Conservation (phyloP, 2,113 vertebrate genomes). For the Silurus asotus region DNA sequence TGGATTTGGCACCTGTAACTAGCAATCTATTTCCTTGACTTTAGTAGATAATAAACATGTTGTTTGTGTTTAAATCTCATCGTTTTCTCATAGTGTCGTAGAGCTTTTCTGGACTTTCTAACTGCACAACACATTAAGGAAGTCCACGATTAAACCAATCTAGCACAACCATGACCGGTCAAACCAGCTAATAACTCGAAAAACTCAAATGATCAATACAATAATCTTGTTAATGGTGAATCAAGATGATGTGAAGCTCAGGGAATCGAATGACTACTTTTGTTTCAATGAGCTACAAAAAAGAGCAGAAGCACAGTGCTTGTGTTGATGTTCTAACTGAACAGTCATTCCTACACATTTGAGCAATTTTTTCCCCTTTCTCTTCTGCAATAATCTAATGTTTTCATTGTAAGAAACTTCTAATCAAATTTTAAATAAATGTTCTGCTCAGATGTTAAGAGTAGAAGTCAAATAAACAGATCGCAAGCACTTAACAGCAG, state of each 20-base stretch:
- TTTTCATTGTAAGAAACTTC: not conserved
- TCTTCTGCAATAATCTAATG: not conserved
- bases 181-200: not conserved
- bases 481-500: not conserved
- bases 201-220: not conserved
- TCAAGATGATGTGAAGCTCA: not conserved
- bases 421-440: not conserved
- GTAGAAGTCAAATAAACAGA: not conserved
- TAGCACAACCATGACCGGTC: not conserved
- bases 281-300: too few species aligned
- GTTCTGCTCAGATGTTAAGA: not conserved
- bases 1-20: not conserved
- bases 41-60: not conserved
- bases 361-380: not conserved
- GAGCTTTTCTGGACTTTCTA: not conserved
- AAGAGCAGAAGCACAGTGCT: not conserved
- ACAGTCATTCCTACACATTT: not conserved
- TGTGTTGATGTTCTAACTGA: not conserved
- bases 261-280: not conserved
- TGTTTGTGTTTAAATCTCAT: not conserved
- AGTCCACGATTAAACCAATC: not conserved
- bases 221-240: not conserved
- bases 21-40: not conserved
- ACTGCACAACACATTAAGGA: not conserved
- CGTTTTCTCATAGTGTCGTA: conserved; percentile 60